phyloP scores from a whole-genome alignment of 2,888 invertebrate genomes.

The Diaperis boleti region DNA sequence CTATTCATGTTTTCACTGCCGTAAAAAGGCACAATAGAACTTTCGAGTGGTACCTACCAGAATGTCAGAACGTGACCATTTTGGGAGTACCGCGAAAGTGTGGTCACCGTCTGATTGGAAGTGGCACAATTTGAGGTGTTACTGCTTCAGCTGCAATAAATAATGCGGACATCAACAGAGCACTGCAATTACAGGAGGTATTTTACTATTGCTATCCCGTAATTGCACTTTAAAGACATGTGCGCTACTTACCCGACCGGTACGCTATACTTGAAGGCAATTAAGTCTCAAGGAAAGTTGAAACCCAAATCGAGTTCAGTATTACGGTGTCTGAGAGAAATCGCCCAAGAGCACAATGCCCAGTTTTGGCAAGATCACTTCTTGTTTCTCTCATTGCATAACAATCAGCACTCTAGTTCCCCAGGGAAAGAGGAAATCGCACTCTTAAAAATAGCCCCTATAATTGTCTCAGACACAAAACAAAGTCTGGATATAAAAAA shows the following conservation, averaged over 20 bases:
- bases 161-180: neutral
- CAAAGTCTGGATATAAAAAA: neutral
- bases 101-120: no score
- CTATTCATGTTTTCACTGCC: neutral
- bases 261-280: constrained; percentile 1
- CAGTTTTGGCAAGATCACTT: neutral
- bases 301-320: neutral
- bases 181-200: neutral
- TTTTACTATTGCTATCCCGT: no score
- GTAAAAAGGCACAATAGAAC: neutral
- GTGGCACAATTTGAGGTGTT: no score
- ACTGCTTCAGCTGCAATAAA: no score
- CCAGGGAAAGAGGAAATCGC: neutral
- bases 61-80: no score
- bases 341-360: neutral
- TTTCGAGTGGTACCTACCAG: no score
- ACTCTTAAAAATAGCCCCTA: neutral
- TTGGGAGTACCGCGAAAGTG: no score
- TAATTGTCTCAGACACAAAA: constrained; percentile 5
- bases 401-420: neutral
- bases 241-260: neutral
- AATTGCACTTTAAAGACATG: no score
- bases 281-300: neutral
- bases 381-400: neutral
- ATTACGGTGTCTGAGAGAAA: no score